Conservation (phyloP, 2,797 vertebrate genomes). For the Thaleichthys pacificus region DNA sequence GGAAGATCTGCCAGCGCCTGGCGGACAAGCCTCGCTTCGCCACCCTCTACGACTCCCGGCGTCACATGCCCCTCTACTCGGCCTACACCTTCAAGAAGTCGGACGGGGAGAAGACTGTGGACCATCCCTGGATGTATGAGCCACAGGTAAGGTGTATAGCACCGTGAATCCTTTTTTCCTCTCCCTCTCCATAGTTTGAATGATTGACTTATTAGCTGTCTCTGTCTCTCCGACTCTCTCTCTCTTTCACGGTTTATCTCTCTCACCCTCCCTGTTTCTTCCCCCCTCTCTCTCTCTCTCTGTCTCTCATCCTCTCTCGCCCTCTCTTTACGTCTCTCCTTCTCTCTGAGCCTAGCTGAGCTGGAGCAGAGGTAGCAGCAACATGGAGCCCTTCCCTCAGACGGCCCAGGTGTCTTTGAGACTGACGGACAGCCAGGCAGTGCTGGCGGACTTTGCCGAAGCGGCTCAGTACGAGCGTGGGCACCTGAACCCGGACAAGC, state of each 20-base stretch:
- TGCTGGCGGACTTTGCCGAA: slow-evolving; percentile 16
- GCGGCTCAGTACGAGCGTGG: slow-evolving; percentile 12
- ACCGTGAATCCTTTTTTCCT: not conserved
- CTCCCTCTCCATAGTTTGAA: not conserved
- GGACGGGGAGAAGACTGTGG: slow-evolving; percentile 36
- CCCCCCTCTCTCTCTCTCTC: not conserved
- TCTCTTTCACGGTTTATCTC: not conserved
- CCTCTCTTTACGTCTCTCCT: not conserved
- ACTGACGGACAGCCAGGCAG: slow-evolving; percentile 9
- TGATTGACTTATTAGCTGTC: not conserved
- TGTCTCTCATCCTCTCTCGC: too few relatives aligned
- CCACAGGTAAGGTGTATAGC: slow-evolving; percentile 33
- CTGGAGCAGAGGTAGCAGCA: slow-evolving; percentile 36
- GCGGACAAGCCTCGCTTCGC: slow-evolving; percentile 38
- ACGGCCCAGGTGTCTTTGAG: not conserved
- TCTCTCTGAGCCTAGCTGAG: not conserved
- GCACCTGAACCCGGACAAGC: slow-evolving; percentile 22
- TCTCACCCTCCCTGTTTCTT: not conserved
- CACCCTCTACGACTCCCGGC: slow-evolving; percentile 41
- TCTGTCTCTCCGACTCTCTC: not conserved
- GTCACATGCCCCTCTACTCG: slow-evolving; percentile 44
- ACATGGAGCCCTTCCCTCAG: slow-evolving; percentile 49
- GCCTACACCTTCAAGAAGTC: slow-evolving; percentile 53
- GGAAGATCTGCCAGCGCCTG: slow-evolving; percentile 44
- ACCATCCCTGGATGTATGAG: slow-evolving; percentile 49